Percentiles rank a stretch among this genome's conserved stretches.
Conservation (phyloP, 2,888 invertebrate species). For the Nowickia ferox region DNA sequence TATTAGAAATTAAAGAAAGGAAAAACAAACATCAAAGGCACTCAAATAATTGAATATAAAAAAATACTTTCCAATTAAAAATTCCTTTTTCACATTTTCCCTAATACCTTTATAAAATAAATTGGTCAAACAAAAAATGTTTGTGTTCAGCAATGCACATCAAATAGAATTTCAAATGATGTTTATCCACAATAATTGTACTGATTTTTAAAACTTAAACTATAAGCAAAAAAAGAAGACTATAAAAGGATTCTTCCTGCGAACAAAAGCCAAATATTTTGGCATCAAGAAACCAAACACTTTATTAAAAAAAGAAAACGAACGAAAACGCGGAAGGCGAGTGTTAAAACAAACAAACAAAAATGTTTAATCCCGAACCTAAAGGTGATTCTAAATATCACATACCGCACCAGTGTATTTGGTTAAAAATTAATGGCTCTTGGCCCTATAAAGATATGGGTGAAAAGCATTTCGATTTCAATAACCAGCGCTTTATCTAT, state of each 20-base stretch:
- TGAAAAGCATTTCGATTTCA: neutral
- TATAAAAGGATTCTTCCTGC: slow-evolving; percentile 45
- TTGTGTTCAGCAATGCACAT: neutral
- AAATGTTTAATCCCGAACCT: slow-evolving; percentile 78
- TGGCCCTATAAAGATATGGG: slow-evolving; percentile 77
- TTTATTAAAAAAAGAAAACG: neutral
- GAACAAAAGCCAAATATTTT: neutral
- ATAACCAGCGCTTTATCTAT: slow-evolving; percentile 35
- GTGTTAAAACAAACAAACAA: neutral
- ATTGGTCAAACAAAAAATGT: slow-evolving; percentile 49
- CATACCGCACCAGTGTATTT: slow-evolving; percentile 81
- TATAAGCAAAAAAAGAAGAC: neutral
- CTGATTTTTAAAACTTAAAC: neutral
- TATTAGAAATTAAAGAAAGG: neutral
- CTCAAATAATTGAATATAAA: slow-evolving; percentile 40
- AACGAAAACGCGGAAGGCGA: neutral
- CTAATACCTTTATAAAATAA: slow-evolving; percentile 8
- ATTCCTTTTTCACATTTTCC: slow-evolving; percentile 34
- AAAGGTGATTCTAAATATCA: slow-evolving; percentile 74
- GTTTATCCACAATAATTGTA: slow-evolving; percentile 40
- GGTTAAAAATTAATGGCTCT: slow-evolving; percentile 81
- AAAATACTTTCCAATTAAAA: slow-evolving; percentile 21
- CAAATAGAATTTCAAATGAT: slow-evolving; percentile 71
- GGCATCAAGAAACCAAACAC: neutral
- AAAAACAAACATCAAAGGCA: slow-evolving; percentile 30